Evolutionary conservation across 2,888 invertebrate genomes (phyloP), one percentile per base, ranked within the genome.

Genomic region (Scaptomyza parva): DNA sequence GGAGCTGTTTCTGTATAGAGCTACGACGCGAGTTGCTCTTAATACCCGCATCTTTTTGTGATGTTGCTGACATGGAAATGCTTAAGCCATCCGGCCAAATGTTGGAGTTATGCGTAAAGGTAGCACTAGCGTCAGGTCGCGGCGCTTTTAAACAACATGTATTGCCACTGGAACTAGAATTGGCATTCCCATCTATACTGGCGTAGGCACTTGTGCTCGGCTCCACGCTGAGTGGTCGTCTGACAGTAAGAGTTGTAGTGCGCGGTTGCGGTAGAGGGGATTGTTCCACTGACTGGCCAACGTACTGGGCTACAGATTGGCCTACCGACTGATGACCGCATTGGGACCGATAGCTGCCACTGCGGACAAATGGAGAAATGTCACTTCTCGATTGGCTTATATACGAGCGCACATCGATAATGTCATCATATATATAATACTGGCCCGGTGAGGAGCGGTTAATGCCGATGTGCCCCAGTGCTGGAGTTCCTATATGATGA

Each of bases 41-140:
- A 63, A 97, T 97, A 11, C 97, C 97, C 9, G 97, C 97, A 91
- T 97, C 97, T 91, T 97, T 97, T 60, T 97, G 93, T 80, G 97
- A 97, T 85, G 96, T 96, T 52, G 95, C 94, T 2, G 96, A 95
- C 0, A 95, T 95, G 70, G 95, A 95, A 61, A 95, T 93, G 90
- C 95, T 96, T 72, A 95, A 92, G 58, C 94, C 93, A 88, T 96
- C 96, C 22, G 95, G 95, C 41, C 88, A 89, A 28, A 89, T 87
- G 61, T 88, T 86, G 2, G 87, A 90, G 70, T 90, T 90, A 35
- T 89, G 83, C 1, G 79, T 60, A 9, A 75, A 67, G 11, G 33
- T 20, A 0, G 51, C 52, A 0, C 47, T 41, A 0, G 55, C 37
- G 0, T 59, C 65, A 1, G 57, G 18, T 20, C 45, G 48, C 0